Evolutionary conservation across 2,888 invertebrate genomes (phyloP), one percentile per base, ranked within the genome.

Genomic region (Liposcelis brunnea): DNA sequence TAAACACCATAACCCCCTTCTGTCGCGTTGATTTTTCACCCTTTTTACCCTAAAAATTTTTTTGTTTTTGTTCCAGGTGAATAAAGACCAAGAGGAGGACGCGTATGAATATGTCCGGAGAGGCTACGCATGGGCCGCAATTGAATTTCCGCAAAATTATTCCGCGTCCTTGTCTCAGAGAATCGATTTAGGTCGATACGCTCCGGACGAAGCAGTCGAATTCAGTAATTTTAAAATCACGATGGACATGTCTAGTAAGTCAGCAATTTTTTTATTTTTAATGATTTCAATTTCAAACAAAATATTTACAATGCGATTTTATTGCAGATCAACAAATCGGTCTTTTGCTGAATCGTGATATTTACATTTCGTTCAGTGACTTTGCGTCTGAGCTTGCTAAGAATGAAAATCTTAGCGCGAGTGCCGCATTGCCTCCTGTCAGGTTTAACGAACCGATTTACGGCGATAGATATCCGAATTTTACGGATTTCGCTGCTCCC

Each of bases 401-500:
- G 1, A 62, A 71, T 0, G 84, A 86, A 55, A 68, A 75, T 3
- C 62, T 77, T 35, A 78, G 80, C 49, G 69, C 70, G 0, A 72
- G 72, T 50, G 59, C 80, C 1, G 69, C 78, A 42, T 61, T 66
- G 2, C 63, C 75, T 32, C 80, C 80, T 10, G 61, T 80, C 1
- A 58, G 66, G 72, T 80, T 80, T 60, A 66, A 77, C 52, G 58
- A 67, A 0, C 86, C 87, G 1, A 64, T 89, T 38, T 89, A 83
- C 55, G 89, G 89, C 2, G 68, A 76, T 44, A 60, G 63, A 21
- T 67, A 76, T 45, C 85, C 90, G 0, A 84, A 84, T 57, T 91
- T 94, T 58, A 91, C 90, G 0, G 89, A 93, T 59, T 94, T 93
- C 59, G 91, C 91, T 48, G 91, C 91, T 2, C 93, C 93, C 2